These are phyloP conservation scores for Zygaena filipendulae DNA, from an alignment of 2,888 invertebrate genomes.

Conservation along the genomic window DNA sequence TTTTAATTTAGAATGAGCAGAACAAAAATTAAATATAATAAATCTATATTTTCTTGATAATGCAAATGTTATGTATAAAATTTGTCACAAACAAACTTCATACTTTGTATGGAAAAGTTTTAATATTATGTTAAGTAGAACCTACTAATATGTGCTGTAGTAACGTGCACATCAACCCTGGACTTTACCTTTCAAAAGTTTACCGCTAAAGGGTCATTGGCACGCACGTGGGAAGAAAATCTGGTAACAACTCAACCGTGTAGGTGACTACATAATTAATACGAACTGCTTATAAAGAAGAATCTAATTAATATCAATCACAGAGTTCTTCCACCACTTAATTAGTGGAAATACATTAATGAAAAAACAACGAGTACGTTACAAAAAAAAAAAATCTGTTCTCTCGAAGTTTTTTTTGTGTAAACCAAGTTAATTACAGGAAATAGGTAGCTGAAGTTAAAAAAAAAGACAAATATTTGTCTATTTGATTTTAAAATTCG, in stretches of 20 bases:
- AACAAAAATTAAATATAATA: too few species aligned
- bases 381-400: too few species aligned
- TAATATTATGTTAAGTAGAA: conserved; percentile 38
- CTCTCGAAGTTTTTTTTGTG: too few species aligned
- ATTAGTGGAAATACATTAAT: background rate
- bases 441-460: too few species aligned
- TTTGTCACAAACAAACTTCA: conserved; percentile 27
- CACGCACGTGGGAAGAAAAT: conserved; percentile 21
- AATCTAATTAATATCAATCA: too few species aligned
- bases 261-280: background rate
- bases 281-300: conserved; percentile 32
- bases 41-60: conserved; percentile 46
- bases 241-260: too few species aligned
- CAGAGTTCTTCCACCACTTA: too few species aligned
- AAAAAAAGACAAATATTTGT: too few species aligned
- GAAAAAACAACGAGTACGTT: background rate
- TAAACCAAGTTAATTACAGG: too few species aligned
- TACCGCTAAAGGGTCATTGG: conserved; percentile 23
- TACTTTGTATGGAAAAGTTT: conserved; percentile 41
- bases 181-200: conserved; percentile 20
- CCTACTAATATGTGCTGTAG: too few species aligned
- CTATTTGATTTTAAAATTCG: too few species aligned
- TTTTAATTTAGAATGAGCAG: too few species aligned
- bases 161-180: conserved; percentile 1
- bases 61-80: conserved; percentile 38